Percentiles rank a stretch among this genome's conserved stretches.
phyloP scores from a whole-genome alignment of 2,113 vertebrate species.

The Spermophilus dauricus region DNA sequence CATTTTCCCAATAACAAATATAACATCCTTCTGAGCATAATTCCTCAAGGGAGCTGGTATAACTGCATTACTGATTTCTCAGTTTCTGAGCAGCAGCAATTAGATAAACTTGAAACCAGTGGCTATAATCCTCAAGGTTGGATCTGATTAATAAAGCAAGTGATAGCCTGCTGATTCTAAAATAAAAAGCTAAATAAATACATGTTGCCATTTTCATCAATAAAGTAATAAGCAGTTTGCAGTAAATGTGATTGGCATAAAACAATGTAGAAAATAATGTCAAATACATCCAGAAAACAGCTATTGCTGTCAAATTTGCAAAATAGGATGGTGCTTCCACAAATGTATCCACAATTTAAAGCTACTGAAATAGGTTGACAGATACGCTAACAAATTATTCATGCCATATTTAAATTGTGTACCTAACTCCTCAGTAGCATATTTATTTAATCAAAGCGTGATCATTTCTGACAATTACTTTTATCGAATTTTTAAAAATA shows the following conservation, averaged over 20 bases:
- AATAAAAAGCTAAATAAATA: conserved; percentile 88
- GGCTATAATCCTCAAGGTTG: conserved; percentile 85
- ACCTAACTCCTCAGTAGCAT: conserved; percentile 71
- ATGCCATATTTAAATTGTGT: conserved; percentile 82
- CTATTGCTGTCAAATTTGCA: conserved; percentile 82
- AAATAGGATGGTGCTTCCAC: conserved; percentile 76
- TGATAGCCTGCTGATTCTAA: conserved; percentile 86
- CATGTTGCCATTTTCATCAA: conserved; percentile 84
- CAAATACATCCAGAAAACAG: conserved; percentile 75
- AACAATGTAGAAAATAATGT: conserved; percentile 84
- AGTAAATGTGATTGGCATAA: conserved; percentile 86
- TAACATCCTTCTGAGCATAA: conserved; percentile 71
- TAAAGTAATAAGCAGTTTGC: conserved; percentile 87
- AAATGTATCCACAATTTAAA: conserved; percentile 80
- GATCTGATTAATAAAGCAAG: conserved; percentile 87
- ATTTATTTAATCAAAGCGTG: conserved; percentile 86
- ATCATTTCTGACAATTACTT: conserved; percentile 87
- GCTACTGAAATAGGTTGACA: conserved; percentile 74
- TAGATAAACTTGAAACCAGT: conserved; percentile 84
- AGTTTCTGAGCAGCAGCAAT: conserved; percentile 84
- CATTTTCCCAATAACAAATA: conserved; percentile 72
- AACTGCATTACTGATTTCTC: conserved; percentile 82
- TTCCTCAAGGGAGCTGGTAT: conserved; percentile 81
- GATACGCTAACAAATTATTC: conserved; percentile 84
- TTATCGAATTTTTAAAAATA: conserved; percentile 82